Percentiles rank a stretch among this genome's conserved stretches.
phyloP scores from a whole-genome alignment of 2,797 vertebrate species.

The Pagetopsis macropterus region DNA sequence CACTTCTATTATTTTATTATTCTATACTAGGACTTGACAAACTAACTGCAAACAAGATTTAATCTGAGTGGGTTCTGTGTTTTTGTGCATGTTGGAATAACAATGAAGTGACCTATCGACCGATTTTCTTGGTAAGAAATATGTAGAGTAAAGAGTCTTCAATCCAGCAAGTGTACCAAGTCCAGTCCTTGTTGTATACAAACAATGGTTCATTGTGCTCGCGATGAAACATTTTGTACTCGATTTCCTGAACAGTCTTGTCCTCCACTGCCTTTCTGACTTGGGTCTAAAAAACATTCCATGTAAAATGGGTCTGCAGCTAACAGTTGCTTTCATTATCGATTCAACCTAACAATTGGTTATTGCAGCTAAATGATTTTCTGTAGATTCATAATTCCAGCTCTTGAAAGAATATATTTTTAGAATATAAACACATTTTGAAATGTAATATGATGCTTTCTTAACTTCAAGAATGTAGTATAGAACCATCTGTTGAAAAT shows the following conservation, averaged over 20 bases:
- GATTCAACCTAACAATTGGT: too few relatives aligned
- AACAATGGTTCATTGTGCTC: neutral
- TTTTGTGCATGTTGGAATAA: constrained; percentile 5
- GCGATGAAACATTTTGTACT: neutral
- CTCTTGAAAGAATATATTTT: too few relatives aligned
- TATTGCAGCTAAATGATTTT: too few relatives aligned
- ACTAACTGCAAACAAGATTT: constrained; percentile 4
- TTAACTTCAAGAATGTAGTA: neutral
- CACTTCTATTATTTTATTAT: neutral
- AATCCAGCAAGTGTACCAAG: neutral
- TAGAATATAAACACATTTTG: neutral
- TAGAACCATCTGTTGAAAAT: neutral
- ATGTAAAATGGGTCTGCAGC: neutral
- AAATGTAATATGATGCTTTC: neutral
- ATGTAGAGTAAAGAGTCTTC: constrained; percentile 8
- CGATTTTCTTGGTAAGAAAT: constrained; percentile 29
- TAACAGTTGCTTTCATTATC: neutral
- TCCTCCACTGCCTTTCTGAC: neutral
- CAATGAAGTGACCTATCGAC: constrained; percentile 9
- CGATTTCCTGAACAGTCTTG: neutral
- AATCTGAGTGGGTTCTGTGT: constrained; percentile 14
- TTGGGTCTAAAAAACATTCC: neutral
- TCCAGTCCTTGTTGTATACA: neutral
- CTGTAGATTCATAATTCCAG: too few relatives aligned
- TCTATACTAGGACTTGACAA: neutral